A percentile compares a stretch with the other conserved stretches of the same genome.
Conservation (phyloP, 2,113 vertebrate genomes). For the Dascyllus trimaculatus region DNA sequence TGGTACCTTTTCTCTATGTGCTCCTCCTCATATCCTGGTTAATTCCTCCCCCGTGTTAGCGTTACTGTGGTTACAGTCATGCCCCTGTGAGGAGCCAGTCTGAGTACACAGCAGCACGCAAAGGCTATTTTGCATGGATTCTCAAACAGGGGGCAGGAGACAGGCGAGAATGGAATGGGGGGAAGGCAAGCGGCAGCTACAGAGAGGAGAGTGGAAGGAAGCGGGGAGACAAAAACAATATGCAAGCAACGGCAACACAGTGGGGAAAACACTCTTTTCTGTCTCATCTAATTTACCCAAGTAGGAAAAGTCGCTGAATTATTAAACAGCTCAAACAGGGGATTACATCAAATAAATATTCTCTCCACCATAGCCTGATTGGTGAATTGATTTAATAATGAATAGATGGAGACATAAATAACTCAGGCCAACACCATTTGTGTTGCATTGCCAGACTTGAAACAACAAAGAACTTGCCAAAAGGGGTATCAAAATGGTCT, state of each 20-base stretch:
- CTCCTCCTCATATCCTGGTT: slow-evolving; percentile 52
- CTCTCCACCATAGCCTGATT: slow-evolving; percentile 67
- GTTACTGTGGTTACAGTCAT: slow-evolving; percentile 77
- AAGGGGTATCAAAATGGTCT: slow-evolving; percentile 32
- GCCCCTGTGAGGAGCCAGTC: slow-evolving; percentile 44
- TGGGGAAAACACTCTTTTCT: slow-evolving; percentile 47
- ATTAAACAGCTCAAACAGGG: slow-evolving; percentile 76
- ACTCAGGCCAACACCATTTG: slow-evolving; percentile 31
- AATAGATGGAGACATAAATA: slow-evolving; percentile 71
- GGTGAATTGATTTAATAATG: slow-evolving; percentile 77
- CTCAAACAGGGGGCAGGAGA: slow-evolving; percentile 23
- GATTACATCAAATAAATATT: slow-evolving; percentile 68
- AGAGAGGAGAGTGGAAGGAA: slow-evolving; percentile 28
- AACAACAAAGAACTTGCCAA: slow-evolving; percentile 35
- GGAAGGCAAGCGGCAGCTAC: slow-evolving; percentile 8
- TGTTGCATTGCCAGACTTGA: slow-evolving; percentile 29
- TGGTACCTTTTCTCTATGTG: slow-evolving; percentile 49
- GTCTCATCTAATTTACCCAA: slow-evolving; percentile 75
- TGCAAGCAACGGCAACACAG: slow-evolving; percentile 32
- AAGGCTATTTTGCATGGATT: slow-evolving; percentile 60
- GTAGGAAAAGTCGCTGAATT: slow-evolving; percentile 68
- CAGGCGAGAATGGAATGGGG: not conserved
- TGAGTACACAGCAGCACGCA: slow-evolving; percentile 38
- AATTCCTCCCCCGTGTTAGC: slow-evolving; percentile 53
- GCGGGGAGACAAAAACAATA: slow-evolving; percentile 46